These are phyloP conservation scores for Hybos culiciformis DNA, from an alignment of 2,888 invertebrate species.

Conservation along the genomic window DNA sequence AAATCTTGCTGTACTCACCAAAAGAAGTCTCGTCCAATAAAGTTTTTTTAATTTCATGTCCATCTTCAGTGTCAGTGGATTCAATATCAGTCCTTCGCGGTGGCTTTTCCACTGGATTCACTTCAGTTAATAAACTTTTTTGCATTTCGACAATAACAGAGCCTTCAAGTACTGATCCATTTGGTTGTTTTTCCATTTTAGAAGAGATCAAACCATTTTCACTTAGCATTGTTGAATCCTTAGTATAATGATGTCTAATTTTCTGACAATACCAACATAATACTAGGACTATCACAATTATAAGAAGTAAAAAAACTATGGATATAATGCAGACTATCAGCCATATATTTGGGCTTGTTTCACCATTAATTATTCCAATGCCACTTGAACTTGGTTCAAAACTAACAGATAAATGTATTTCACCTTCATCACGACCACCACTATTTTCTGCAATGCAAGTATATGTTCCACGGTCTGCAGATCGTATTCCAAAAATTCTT, in stretches of 20 bases:
- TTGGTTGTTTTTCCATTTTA: conserved; percentile 42
- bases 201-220: conserved; percentile 32
- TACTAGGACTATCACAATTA: conserved; percentile 40
- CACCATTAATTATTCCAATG: conserved; percentile 32
- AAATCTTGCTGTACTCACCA: conserved; percentile 42
- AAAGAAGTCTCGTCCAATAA: conserved; percentile 69
- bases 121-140: conserved; percentile 68
- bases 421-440: conserved; percentile 65
- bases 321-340: conserved; percentile 39
- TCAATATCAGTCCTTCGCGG: conserved; percentile 64
- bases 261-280: conserved; percentile 40
- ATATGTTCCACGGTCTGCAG: conserved; percentile 57
- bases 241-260: conserved; percentile 42
- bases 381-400: conserved; percentile 26
- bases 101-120: conserved; percentile 74
- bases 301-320: conserved; percentile 41
- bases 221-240: conserved; percentile 34
- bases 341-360: conserved; percentile 35
- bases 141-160: conserved; percentile 71
- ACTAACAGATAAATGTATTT: conserved; percentile 48
- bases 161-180: conserved; percentile 58
- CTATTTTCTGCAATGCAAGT: conserved; percentile 69
- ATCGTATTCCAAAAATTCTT: conserved; percentile 48
- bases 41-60: conserved; percentile 69
- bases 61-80: conserved; percentile 61